Base-by-base conservation (phyloP, 2,113 vertebrate species). In the Scartelaos histophorus region DNA sequence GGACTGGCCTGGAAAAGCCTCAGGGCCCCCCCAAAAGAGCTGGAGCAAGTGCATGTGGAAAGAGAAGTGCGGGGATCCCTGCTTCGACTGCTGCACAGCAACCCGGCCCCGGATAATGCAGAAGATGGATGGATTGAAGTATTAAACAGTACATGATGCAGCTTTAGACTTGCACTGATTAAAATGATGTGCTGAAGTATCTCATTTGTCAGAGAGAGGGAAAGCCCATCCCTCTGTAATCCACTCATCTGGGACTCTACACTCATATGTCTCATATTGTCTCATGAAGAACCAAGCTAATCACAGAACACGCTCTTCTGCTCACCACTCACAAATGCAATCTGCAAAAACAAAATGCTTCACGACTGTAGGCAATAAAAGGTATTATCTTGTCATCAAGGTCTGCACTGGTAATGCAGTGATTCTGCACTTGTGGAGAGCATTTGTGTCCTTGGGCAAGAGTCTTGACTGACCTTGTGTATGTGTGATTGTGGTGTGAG, bases 201-300 rank as follows among this genome's bases (percentile, higher is more conserved):
- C 82, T 87, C 71, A 88, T 90, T 83, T 83, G 74, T 88, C 79
- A 85, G 62, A 15, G 46, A 73, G 71, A 72, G 70, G 10, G 73
- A 79, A 75, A 77, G 35, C 51, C 61, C 64, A 83, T 88, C 87
- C 73, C 81, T 87, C 80, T 78, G 70, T 83, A 85, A 90, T 80
- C 83, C 85, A 89, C 83, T 89, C 80, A 87, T 90, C 87, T 85
- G 47, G 69, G 85, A 87, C 86, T 85, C 80, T 90, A 76, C 70
- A 80, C 76, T 69, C 71, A n/a, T n/a, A n/a, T 66, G 67, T 85
- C 82, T 76, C 80, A 80, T 75, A 38, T 72, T 65, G 62, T 80
- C 70, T 81, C 53, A 51, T 80, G 78, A 89, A 77, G 85, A 90
- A 90, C 68, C n/a, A 78, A 87, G 74, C 79, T 89, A 84, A 90